Base-by-base conservation (phyloP, 1,140 invertebrate species). In the Camponotus pennsylvanicus region DNA sequence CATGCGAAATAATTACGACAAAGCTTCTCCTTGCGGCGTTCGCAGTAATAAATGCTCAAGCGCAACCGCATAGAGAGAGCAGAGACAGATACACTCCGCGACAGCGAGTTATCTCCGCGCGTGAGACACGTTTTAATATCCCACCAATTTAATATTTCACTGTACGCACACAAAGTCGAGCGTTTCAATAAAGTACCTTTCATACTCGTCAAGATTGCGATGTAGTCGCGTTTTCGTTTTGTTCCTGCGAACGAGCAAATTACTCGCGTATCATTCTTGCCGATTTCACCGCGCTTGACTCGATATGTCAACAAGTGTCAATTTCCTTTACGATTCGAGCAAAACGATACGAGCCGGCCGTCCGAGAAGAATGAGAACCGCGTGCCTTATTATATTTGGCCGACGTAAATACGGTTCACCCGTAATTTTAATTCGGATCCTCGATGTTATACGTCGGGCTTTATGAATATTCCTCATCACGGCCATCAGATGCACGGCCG, bases 111-210 rank as follows among this genome's bases (percentile, higher is more conserved):
- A 59, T 37, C 27, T 79, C 34, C 45, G 15, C 49, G 45, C n/a
- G 57, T 34, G 37, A 70, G 70, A 86, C 69, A 69, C 76, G 79
- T 89, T 92, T 92, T 91, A 92, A 91, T 91, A 91, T 92, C 79
- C 84, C 76, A 86, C 66, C 88, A 69, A 91, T 92, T 90, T 92
- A 90, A 88, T 86, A 87, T 77, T 59, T 4, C 21, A 11, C 63
- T 1, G 21, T 18, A 3, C 9, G 11, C 59, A 6, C 11, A 52
- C 55, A 70, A 70, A 82, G 63, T 49, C 52, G 40, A 57, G 78
- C 57, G n/a, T 77, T 90, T 90, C 88, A 90, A 90, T 90, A 90
- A 90, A 90, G 69, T 79, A 63, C 78, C 89, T 52, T 73, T 76
- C 70, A 18, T 45, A 21, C 75, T 49, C 52, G 27, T 32, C 34